Percentiles rank a stretch among this genome's conserved stretches.
Evolutionary conservation across 1,140 invertebrate genomes (phyloP).

Genomic region (Pararge aegeria): DNA sequence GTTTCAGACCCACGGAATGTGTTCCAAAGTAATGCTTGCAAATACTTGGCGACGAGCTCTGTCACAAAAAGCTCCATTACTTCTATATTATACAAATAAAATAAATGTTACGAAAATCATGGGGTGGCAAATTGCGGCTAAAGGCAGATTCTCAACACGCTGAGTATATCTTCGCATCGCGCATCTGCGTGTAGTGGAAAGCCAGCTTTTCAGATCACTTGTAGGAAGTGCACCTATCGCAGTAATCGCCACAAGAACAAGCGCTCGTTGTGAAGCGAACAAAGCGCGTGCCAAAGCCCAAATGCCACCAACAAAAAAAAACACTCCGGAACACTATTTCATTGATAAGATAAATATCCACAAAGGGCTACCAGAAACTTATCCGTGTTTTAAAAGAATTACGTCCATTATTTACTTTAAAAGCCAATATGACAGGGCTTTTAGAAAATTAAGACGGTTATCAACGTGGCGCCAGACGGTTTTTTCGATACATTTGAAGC

Average conservation of each 20-base stretch:
- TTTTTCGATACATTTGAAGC: conserved; percentile 37
- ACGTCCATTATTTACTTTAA: conserved; percentile 54
- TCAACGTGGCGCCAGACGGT: conserved; percentile 54
- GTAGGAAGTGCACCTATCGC: not conserved
- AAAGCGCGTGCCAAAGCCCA: conserved; percentile 50
- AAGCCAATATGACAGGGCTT: conserved; percentile 49
- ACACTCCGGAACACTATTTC: conserved; percentile 40
- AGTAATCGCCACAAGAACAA: conserved; percentile 15
- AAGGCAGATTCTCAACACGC: no score
- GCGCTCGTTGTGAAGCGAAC: conserved; percentile 33
- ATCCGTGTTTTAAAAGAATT: conserved; percentile 43
- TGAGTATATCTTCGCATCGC: no score
- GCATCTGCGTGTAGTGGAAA: no score
- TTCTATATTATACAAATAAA: no score
- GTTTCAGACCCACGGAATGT: no score
- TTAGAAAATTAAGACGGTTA: conserved; percentile 45
- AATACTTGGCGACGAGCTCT: no score
- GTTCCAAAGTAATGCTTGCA: no score
- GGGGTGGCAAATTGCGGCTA: no score
- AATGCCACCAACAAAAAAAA: conserved; percentile 44
- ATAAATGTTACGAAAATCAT: no score
- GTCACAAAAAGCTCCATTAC: no score
- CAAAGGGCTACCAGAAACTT: conserved; percentile 51
- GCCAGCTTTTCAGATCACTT: not conserved
- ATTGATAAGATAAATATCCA: conserved; percentile 54